Evolutionary conservation across 2,888 invertebrate species (phyloP).

Genomic region (Yponomeuta sedellus): DNA sequence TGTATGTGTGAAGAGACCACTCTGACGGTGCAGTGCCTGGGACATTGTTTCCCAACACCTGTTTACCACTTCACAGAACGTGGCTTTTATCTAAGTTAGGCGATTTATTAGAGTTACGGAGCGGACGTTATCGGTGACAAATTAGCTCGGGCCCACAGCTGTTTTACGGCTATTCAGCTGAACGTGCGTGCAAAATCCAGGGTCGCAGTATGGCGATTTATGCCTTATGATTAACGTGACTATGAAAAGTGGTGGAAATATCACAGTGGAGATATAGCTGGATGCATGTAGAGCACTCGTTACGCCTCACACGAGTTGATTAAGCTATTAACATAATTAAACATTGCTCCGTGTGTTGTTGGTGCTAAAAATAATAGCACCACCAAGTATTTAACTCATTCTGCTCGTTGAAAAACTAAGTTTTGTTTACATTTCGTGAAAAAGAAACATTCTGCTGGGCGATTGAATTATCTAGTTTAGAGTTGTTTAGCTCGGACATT

Average conservation of each 20-base stretch:
- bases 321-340: constrained; percentile 2
- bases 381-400: not conserved
- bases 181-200: not conserved
- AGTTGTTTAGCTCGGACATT: not conserved
- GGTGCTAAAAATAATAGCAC: not conserved
- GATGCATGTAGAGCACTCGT: not conserved
- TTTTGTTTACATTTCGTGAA: too few species aligned
- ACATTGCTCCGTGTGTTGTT: not conserved
- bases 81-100: not conserved
- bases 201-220: constrained; percentile 7
- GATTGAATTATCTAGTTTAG: not conserved
- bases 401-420: too few species aligned
- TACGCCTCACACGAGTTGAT: not conserved
- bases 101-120: not conserved
- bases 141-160: not conserved
- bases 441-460: too few species aligned
- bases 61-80: not conserved
- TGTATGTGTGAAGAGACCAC: too few species aligned
- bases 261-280: not conserved
- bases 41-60: too few species aligned
- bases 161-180: not conserved
- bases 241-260: not conserved
- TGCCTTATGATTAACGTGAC: not conserved
- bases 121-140: not conserved
- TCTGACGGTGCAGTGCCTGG: too few species aligned